Conservation (phyloP, 2,113 vertebrate species). For the Chiloscyllium plagiosum region DNA sequence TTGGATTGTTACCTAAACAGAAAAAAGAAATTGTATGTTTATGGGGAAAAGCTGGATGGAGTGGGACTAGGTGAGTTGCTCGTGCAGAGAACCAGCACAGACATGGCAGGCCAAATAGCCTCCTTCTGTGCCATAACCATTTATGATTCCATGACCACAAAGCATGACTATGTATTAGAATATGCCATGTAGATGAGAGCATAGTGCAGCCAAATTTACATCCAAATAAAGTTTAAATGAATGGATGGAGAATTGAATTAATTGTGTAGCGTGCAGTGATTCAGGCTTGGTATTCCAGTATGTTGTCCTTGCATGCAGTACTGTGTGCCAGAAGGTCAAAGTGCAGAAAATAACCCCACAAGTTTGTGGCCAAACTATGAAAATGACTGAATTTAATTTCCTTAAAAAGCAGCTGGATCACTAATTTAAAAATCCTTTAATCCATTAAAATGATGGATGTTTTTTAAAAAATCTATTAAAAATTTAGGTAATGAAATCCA, state of each 20-base stretch:
- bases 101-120: too few relatives aligned
- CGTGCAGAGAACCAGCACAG: too few relatives aligned
- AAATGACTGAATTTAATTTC: neutral
- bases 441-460: neutral
- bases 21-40: too few relatives aligned
- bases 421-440: slow-evolving; percentile 23
- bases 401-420: neutral
- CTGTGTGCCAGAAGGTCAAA: neutral
- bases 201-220: neutral
- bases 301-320: neutral
- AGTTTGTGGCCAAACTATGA: neutral
- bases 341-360: neutral
- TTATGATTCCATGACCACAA: neutral
- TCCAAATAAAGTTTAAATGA: neutral
- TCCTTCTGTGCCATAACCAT: neutral
- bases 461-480: neutral
- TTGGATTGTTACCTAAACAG: too few relatives aligned
- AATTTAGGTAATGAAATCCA: slow-evolving; percentile 10
- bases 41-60: too few relatives aligned
- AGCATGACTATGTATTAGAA: neutral
- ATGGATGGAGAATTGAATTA: neutral
- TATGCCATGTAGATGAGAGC: neutral
- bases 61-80: too few relatives aligned
- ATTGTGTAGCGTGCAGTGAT: neutral
- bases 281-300: neutral